Base-by-base conservation (phyloP, 2,797 vertebrate genomes). In the Xiphophorus birchmanni region DNA sequence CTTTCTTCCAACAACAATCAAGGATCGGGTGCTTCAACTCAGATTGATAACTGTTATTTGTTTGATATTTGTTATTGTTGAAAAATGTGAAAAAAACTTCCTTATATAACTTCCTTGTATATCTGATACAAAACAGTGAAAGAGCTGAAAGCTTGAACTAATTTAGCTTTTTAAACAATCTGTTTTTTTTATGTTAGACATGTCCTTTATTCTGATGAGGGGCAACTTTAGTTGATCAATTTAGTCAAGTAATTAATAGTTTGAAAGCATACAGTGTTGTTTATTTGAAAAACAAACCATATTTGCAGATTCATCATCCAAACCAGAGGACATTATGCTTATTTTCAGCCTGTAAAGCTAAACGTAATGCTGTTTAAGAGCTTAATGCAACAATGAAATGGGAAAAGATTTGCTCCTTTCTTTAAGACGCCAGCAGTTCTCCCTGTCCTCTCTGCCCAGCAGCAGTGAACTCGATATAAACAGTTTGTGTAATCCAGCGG, bases 401-500 rank as follows among this genome's bases (percentile, higher is more conserved):
- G n/a, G 5, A 60, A 29, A n/a, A 76, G 18, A 60, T 29, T 10
- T 21, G 37, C 23, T 42, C 26, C 17, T 75, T 54, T 35, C 50
- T 81, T 56, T 42, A 10, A 29, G 48, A 65, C 9, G 50, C 40
- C 23, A 5, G 40, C 74, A 67, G 9, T 35, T 65, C 67, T 69
- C 48, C 56, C 2, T 44, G 58, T 52, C 42, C 54, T 77, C 44
- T 44, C 54, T 78, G 37, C 48, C 79, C 45, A 10, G 44, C 80
- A 77, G 82, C 58, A 71, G 78, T 67, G 81, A 84, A 86, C 6
- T 8, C 23, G 74, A 80, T 75, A 65, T 48, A 44, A 77, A 74
- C 72, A 73, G 80, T 74, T 84, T 35, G 23, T 79, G 58, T 85
- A 83, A 86, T 86, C 74, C 74, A 82, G 74, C 40, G 7, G 6